phyloP scores from a whole-genome alignment of 2,797 vertebrate genomes.

The Malurus leucopterus region DNA sequence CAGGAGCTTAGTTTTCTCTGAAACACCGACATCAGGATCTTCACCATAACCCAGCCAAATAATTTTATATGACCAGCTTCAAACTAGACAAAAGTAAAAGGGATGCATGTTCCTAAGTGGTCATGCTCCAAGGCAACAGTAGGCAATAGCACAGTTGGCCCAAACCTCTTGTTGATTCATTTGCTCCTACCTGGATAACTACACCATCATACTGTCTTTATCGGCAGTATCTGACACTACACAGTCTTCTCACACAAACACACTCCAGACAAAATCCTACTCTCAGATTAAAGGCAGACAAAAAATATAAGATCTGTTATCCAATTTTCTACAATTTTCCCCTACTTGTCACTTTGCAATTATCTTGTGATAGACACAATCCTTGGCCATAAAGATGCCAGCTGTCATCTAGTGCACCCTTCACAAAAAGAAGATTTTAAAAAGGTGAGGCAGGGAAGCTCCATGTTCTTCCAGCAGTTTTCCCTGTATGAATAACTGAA shows the following conservation, averaged over 20 bases:
- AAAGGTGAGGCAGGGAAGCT: fast-evolving
- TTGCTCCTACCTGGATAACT: neutral
- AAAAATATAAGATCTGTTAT: neutral
- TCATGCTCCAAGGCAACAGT: neutral
- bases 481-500: neutral
- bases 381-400: neutral
- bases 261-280: neutral
- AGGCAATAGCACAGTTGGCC: neutral
- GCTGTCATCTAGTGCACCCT: neutral
- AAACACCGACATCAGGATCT: neutral
- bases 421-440: neutral
- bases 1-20: neutral
- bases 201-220: neutral
- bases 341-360: neutral
- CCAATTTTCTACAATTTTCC: neutral
- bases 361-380: neutral
- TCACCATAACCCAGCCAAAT: neutral
- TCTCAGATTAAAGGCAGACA: neutral
- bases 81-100: neutral
- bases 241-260: neutral
- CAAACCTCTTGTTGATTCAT: neutral
- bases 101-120: neutral
- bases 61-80: neutral
- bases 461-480: neutral
- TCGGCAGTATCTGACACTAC: neutral